phyloP scores from a whole-genome alignment of 2,113 vertebrate genomes.

The Accipiter cooperii region DNA sequence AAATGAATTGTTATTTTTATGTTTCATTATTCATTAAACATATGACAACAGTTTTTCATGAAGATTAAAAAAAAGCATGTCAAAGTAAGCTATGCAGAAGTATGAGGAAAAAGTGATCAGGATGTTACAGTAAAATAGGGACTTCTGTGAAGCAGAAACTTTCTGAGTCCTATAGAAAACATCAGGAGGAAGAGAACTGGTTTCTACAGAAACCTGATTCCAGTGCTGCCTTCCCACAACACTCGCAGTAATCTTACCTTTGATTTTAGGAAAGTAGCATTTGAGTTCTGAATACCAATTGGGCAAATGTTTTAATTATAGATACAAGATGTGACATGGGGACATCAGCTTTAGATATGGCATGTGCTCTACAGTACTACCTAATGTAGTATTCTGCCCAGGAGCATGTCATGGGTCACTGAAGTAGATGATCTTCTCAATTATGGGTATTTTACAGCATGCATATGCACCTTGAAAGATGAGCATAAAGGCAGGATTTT shows the following conservation, averaged over 20 bases:
- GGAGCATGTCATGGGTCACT: background rate
- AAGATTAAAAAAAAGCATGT: background rate
- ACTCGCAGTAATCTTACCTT: background rate
- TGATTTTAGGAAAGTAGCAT: background rate
- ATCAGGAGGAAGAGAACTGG: background rate
- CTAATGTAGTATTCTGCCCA: background rate
- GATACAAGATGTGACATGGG: background rate
- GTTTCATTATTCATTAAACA: conserved; percentile 12
- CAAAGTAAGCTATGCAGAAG: background rate
- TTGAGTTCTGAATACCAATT: background rate
- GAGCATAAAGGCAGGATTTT: background rate
- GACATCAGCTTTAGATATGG: background rate
- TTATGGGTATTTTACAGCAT: background rate
- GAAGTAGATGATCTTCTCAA: no score
- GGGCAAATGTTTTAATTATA: background rate
- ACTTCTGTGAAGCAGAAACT: background rate
- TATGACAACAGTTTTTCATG: conserved; percentile 10
- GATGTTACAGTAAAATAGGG: background rate
- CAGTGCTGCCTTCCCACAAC: background rate
- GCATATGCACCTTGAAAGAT: background rate
- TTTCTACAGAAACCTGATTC: background rate
- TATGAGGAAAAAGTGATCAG: background rate
- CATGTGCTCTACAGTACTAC: background rate
- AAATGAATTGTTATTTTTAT: conserved; percentile 7
- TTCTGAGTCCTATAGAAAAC: background rate